Evolutionary conservation across 2,113 vertebrate genomes (phyloP).

Genomic region (Rhea americana): DNA sequence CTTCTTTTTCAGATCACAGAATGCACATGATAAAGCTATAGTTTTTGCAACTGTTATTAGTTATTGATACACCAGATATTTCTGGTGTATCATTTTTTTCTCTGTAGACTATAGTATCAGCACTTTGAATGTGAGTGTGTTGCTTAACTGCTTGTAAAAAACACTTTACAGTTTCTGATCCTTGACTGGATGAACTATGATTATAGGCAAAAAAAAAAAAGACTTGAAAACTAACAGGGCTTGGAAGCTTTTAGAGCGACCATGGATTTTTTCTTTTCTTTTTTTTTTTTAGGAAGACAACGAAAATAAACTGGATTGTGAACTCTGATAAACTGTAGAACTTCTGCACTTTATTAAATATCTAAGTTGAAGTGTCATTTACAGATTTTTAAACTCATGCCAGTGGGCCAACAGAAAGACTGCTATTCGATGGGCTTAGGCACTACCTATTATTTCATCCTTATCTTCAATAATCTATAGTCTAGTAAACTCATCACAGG

Average conservation of each 20-base stretch:
- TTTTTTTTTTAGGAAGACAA: background rate
- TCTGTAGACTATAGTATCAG: background rate
- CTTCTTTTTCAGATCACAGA: background rate
- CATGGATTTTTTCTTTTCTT: background rate
- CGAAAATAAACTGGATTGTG: background rate
- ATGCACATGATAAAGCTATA: background rate
- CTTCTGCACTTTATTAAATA: background rate
- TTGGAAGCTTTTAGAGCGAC: background rate
- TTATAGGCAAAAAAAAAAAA: background rate
- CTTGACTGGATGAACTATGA: background rate
- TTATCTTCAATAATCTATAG: background rate
- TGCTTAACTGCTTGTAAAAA: background rate
- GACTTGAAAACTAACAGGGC: background rate
- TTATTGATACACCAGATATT: background rate
- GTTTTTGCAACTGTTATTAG: background rate
- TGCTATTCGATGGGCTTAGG: background rate
- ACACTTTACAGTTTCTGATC: background rate
- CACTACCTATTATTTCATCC: background rate
- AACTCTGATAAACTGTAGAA: background rate
- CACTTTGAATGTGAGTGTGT: background rate
- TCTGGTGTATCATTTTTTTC: background rate
- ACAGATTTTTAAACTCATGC: background rate
- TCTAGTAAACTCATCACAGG: background rate
- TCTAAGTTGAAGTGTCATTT: background rate
- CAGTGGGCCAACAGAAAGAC: background rate